phyloP scores from a whole-genome alignment of 64 coral and sea anemone genomes.

The Montipora cactus region DNA sequence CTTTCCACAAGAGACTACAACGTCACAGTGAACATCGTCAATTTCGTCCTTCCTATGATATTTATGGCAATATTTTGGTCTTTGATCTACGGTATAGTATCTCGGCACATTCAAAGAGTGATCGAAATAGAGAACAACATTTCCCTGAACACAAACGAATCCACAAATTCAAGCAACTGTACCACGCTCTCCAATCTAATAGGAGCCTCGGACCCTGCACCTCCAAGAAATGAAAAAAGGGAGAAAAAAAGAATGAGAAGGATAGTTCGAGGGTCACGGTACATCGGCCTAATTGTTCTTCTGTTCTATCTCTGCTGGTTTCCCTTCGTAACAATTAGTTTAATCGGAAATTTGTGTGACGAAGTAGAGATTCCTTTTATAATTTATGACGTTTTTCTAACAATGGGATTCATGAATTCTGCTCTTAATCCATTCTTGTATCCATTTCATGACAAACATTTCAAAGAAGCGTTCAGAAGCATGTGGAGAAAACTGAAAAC shows the following conservation, averaged over 20 bases:
- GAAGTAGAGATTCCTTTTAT: neutral
- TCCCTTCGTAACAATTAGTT: conserved; percentile 43
- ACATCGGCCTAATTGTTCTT: conserved; percentile 86
- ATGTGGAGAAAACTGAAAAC: conserved; percentile 25
- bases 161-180: conserved; percentile 64
- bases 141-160: conserved; percentile 72
- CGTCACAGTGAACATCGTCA: conserved; percentile 62
- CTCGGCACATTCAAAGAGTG: conserved; percentile 77
- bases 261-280: conserved; percentile 77
- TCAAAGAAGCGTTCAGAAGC: conserved; percentile 71
- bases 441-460: conserved; percentile 73
- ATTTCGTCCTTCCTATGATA: conserved; percentile 86
- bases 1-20: conserved; percentile 41
- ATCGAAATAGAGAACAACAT: conserved; percentile 76
- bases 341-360: neutral
- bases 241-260: conserved; percentile 71
- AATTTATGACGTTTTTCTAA: neutral
- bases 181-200: neutral
- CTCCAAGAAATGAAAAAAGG: conserved; percentile 31
- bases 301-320: conserved; percentile 91
- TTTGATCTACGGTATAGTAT: conserved; percentile 78
- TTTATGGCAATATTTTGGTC: conserved; percentile 91
- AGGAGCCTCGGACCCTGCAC: conserved; percentile 1
- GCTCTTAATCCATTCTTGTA: conserved; percentile 75
- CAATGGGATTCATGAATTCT: conserved; percentile 60